phyloP scores from a whole-genome alignment of 2,113 vertebrate species.

The Semnornis frantzii region DNA sequence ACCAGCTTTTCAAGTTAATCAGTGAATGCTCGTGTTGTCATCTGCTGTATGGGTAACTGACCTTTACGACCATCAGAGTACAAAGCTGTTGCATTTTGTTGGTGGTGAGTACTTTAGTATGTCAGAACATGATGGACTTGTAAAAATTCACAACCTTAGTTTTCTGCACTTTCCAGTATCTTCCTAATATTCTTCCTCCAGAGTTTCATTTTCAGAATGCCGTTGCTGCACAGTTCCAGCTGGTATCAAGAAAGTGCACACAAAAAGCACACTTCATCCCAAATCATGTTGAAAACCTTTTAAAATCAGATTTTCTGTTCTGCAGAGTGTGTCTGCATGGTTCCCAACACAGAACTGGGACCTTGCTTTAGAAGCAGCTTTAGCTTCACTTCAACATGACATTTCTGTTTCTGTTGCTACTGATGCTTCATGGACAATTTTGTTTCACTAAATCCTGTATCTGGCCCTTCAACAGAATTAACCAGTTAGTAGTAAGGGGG shows the following conservation, averaged over 20 bases:
- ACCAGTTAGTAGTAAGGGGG: neutral
- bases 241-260: neutral
- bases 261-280: neutral
- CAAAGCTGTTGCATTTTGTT: neutral
- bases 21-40: neutral
- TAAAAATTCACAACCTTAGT: neutral
- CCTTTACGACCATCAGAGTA: neutral
- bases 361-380: neutral
- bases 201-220: neutral
- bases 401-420: neutral
- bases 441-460: neutral
- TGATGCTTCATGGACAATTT: neutral
- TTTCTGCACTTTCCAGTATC: neutral
- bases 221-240: neutral
- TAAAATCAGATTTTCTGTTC: neutral
- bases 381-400: neutral
- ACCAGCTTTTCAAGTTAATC: constrained; percentile 4
- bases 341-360: neutral
- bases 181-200: neutral
- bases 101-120: neutral
- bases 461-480: neutral
- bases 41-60: constrained; percentile 24
- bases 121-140: neutral
- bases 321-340: neutral
- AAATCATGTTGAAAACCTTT: neutral